Evolutionary conservation across 2,797 vertebrate species (phyloP).

Genomic region (Novumbra hubbsi): DNA sequence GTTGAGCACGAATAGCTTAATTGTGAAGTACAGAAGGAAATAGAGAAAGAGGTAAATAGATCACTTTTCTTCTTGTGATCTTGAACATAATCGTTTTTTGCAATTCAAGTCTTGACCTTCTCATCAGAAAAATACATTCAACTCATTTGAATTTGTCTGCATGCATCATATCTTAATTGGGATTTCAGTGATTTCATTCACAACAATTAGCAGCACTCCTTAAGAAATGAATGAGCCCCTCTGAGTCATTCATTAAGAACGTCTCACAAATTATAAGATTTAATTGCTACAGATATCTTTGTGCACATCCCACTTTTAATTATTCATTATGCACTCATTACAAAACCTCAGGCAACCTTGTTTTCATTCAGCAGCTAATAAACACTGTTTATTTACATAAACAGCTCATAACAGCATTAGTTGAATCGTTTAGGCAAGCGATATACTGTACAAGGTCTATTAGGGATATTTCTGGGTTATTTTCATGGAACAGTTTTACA

Average conservation of each 20-base stretch:
- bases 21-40: neutral
- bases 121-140: conserved; percentile 39
- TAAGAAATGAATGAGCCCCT: conserved; percentile 58
- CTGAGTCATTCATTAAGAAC: conserved; percentile 59
- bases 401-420: conserved; percentile 45
- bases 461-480: neutral
- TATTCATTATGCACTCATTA: conserved; percentile 52
- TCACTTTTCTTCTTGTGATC: conserved; percentile 37
- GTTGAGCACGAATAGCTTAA: conserved; percentile 22
- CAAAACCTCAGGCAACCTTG: conserved; percentile 44
- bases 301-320: conserved; percentile 55
- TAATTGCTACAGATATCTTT: conserved; percentile 61
- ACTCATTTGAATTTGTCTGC: conserved; percentile 43
- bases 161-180: conserved; percentile 56
- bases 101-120: conserved; percentile 40
- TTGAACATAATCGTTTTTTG: conserved; percentile 19
- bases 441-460: no score
- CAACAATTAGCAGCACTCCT: conserved; percentile 54
- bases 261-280: conserved; percentile 52
- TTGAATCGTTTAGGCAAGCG: neutral
- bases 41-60: neutral
- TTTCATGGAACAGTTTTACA: neutral
- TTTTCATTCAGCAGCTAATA: conserved; percentile 40
- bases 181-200: conserved; percentile 59
- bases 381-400: conserved; percentile 41